These are phyloP conservation scores for Bufotes viridis DNA, from an alignment of 2,797 vertebrate species.

Conservation along the genomic window DNA sequence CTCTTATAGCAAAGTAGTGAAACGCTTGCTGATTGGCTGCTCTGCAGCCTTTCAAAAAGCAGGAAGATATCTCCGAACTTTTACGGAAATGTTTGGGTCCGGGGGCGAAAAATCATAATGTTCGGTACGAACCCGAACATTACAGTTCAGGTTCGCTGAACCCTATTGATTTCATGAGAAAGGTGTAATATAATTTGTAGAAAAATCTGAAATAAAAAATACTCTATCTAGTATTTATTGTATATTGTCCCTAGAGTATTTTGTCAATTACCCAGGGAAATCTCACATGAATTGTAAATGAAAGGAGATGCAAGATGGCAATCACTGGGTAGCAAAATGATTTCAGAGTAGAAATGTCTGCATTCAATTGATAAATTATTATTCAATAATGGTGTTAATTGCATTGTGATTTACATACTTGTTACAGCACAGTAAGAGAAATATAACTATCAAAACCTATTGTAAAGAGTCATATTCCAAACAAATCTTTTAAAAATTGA, in stretches of 20 bases:
- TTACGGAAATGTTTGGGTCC: too few species aligned
- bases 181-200: not conserved
- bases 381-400: conserved; percentile 11
- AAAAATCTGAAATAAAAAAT: not conserved
- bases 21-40: too few species aligned
- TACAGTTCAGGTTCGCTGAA: too few species aligned
- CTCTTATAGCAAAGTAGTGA: too few species aligned
- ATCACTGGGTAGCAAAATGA: not conserved
- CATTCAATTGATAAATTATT: conserved; percentile 7
- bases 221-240: not conserved
- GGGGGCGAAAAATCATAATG: too few species aligned
- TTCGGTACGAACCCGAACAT: too few species aligned
- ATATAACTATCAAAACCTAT: not conserved
- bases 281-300: conserved; percentile 33
- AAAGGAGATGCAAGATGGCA: conserved; percentile 21
- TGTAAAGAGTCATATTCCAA: not conserved
- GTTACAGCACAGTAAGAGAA: not conserved
- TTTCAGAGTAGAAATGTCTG: conserved; percentile 1
- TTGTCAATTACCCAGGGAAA: conserved; percentile 21
- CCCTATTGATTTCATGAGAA: not conserved
- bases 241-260: not conserved
- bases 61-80: too few species aligned
- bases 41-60: too few species aligned
- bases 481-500: not conserved
- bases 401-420: not conserved